Evolutionary conservation across 2,113 vertebrate genomes (phyloP), one percentile per base, ranked within the genome.

Genomic region (Actinemys pallida): DNA sequence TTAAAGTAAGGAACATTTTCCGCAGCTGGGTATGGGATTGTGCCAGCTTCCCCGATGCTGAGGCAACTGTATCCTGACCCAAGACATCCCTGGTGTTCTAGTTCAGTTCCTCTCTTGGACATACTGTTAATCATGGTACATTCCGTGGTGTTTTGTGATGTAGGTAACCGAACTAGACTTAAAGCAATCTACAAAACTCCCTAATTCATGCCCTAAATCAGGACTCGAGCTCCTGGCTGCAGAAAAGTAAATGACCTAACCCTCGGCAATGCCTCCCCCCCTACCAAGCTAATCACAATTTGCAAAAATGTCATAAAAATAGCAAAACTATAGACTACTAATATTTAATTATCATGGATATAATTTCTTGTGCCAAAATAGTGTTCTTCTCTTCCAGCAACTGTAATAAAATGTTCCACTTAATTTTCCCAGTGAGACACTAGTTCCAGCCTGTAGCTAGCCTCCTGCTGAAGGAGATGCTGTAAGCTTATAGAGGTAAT

Each of bases 391-490:
- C 42, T 47, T 13, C 27, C 52, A 31, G 8, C 39, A 86, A 25
- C 14, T 78, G 19, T 25, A 57, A 29, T 56, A 78, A 47, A 57
- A 47, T 31, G n/a, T 47, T 35, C 72, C 7, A 76, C 22, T 11
- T 57, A 20, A 76, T 76, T 72, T 72, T 78, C 42, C n/a, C n/a
- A 12, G 54, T 2, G 49, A 10, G 52, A 45, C 84, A 93, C 80
- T 4, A 42, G 6, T 25, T 56, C 53, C 14, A 56, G n/a, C 39
- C 81, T 53, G 76, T 14, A 90, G 2, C 0, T 0, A 20, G 9
- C 82, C 13, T 90, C 76, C 27, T 49, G 31, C 9, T 47, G 11
- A 13, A 52, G 81, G 83, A 56, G 0, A 1, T 39, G 1, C 1
- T 6, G 20, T 27, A n/a, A 82, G 50, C 90, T 1, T 11, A 6